These are phyloP conservation scores for Leiothrix lutea DNA, from an alignment of 2,113 vertebrate species.

Conservation along the genomic window DNA sequence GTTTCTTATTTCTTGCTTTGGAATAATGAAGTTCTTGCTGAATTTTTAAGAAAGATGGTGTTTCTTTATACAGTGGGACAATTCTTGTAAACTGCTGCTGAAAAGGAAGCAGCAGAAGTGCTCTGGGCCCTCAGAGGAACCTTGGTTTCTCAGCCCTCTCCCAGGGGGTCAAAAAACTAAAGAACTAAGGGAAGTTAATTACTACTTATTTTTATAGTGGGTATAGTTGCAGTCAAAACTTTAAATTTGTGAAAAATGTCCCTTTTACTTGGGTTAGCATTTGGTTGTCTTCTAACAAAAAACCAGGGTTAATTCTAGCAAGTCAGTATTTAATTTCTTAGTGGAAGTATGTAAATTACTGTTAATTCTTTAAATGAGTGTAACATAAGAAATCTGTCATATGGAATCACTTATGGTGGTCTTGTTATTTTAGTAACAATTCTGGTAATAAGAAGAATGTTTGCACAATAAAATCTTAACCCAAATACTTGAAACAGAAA, in stretches of 20 bases:
- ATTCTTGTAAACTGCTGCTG: background rate
- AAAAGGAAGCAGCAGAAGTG: background rate
- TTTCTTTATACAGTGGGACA: background rate
- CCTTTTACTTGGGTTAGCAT: background rate
- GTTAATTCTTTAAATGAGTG: background rate
- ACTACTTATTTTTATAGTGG: background rate
- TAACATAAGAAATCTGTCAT: background rate
- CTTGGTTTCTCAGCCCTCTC: background rate
- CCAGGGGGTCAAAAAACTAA: background rate
- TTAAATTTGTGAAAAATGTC: background rate
- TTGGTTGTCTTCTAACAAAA: background rate
- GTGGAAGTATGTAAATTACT: background rate
- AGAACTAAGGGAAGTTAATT: background rate
- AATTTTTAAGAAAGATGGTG: background rate
- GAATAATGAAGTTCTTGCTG: background rate
- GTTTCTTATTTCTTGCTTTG: background rate
- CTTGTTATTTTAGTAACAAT: background rate
- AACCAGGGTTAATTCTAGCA: background rate
- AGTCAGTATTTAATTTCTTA: background rate
- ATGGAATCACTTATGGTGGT: background rate
- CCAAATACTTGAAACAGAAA: background rate
- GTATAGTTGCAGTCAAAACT: background rate
- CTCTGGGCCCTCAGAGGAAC: background rate
- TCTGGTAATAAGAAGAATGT: background rate
- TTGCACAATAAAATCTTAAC: conserved; percentile 1